Evolutionary conservation across 2,797 vertebrate species (phyloP), one percentile per base, ranked within the genome.

Genomic region (Melanotaenia trifasciata): DNA sequence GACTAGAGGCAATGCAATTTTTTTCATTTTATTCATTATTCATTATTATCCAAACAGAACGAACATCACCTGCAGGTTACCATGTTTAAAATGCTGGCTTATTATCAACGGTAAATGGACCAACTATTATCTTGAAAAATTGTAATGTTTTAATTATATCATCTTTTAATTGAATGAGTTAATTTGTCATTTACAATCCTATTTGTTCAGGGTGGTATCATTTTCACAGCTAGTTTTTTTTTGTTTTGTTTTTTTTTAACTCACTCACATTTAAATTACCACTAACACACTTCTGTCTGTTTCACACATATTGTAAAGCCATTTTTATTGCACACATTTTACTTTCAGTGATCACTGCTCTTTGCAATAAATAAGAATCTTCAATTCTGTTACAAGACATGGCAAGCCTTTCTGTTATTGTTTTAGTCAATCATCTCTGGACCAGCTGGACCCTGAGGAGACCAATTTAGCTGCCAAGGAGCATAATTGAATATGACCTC

Each of bases 401-500:
- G 22, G 11, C 10, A 53, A 63, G 64, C 20, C n/a, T 57, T 74
- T 57, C 24, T 26, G 64, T 47, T 61, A 71, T 58, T 61, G 6
- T n/a, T 68, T 53, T 57, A 67, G 35, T 67, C 45, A 71, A 61
- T 72, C 14, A 71, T 58, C 14, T 2, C 64, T 58, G 53, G 47
- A 76, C 68, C 45, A 72, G 47, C 72, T 56, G 59, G 36, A 68
- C 65, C 72, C 65, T 30, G 40, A 67, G 59, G 61, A 72, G 54
- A 67, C 38, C 38, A 74, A 80, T 73, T 85, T 83, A 81, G 36
- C 69, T 72, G 64, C 77, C 67, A 63, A 78, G 40, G n/a, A 63
- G 64, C 35, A 77, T 38, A 74, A 76, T 58, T 68, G 76, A 84
- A 81, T 80, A 79, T 67, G 67, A 82, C 67, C 56, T 78, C 72